These are phyloP conservation scores for Folsomia manolachei DNA, from an alignment of 2,888 invertebrate species.

Conservation along the genomic window DNA sequence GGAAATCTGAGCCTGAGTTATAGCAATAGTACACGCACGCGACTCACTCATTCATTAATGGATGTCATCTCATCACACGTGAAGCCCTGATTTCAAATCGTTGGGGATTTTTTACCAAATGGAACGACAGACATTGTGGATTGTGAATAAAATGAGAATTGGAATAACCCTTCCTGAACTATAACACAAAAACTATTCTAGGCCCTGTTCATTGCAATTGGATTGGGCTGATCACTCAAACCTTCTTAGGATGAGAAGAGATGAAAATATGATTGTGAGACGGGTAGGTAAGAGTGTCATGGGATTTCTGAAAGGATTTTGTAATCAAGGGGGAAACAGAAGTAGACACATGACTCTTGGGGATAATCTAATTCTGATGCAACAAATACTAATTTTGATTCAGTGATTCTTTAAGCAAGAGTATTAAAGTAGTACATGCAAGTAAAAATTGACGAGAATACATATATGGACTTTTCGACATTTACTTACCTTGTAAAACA, in stretches of 20 bases:
- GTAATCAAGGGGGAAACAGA: too few species aligned
- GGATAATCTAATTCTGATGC: neutral
- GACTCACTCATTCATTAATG: too few species aligned
- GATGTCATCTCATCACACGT: neutral
- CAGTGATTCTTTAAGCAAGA: neutral
- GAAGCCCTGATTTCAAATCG: slow-evolving; percentile 3
- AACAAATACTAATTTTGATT: neutral
- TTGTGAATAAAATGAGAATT: slow-evolving; percentile 3
- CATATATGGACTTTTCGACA: neutral
- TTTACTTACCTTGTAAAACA: slow-evolving; percentile 3
- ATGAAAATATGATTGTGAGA: neutral
- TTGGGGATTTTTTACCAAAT: slow-evolving; percentile 12
- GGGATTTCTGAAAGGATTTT: neutral
- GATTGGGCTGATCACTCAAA: too few species aligned
- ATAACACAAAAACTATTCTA: too few species aligned
- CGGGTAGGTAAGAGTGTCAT: neutral
- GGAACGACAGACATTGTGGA: slow-evolving; percentile 7
- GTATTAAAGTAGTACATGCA: too few species aligned
- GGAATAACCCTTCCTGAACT: neutral
- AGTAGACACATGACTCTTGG: neutral
- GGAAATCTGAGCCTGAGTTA: too few species aligned
- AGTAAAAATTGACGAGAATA: too few species aligned
- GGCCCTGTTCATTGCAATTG: too few species aligned
- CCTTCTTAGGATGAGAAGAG: neutral
- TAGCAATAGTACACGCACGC: neutral